These are phyloP conservation scores for Plagodis dolabraria DNA, from an alignment of 2,888 invertebrate genomes.

Conservation along the genomic window DNA sequence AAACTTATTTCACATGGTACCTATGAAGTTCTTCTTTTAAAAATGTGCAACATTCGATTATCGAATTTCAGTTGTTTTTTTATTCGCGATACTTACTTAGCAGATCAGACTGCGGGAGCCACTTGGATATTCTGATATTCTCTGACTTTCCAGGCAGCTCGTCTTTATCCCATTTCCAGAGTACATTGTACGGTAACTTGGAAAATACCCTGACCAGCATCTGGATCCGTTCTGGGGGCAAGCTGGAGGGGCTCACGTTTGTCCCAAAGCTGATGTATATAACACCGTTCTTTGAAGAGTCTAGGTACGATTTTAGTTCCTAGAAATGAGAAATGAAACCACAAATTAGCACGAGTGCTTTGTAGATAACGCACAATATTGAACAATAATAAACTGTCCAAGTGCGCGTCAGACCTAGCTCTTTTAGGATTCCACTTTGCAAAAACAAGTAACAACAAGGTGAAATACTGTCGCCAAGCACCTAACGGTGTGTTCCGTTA, in stretches of 20 bases:
- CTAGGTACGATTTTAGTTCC: constrained; percentile 56
- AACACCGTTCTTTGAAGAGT: constrained; percentile 55
- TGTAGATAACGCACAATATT: too few species aligned
- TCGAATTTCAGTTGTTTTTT: too few species aligned
- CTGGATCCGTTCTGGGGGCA: constrained; percentile 49
- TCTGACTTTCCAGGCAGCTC: constrained; percentile 46
- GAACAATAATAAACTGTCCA: too few species aligned
- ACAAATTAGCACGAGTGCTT: too few species aligned
- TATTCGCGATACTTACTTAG: constrained; percentile 56
- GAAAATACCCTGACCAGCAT: constrained; percentile 54
- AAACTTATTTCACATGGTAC: too few species aligned
- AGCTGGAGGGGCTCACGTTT: constrained; percentile 34
- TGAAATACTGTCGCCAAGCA: too few species aligned
- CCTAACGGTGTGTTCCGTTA: too few species aligned
- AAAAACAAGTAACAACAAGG: too few species aligned
- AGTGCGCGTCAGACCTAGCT: too few species aligned
- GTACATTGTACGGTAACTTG: constrained; percentile 54
- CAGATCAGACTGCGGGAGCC: constrained; percentile 40
- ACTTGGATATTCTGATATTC: constrained; percentile 60
- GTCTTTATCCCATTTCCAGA: constrained; percentile 65
- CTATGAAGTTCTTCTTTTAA: too few species aligned
- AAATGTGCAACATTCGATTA: too few species aligned
- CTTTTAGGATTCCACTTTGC: too few species aligned
- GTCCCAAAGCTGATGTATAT: constrained; percentile 60
- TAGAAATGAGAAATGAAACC: constrained; percentile 26